A percentile compares a stretch with the other conserved stretches of the same genome.
Conservation (phyloP, 2,113 vertebrate species). For the Drymodes brunneopygia region DNA sequence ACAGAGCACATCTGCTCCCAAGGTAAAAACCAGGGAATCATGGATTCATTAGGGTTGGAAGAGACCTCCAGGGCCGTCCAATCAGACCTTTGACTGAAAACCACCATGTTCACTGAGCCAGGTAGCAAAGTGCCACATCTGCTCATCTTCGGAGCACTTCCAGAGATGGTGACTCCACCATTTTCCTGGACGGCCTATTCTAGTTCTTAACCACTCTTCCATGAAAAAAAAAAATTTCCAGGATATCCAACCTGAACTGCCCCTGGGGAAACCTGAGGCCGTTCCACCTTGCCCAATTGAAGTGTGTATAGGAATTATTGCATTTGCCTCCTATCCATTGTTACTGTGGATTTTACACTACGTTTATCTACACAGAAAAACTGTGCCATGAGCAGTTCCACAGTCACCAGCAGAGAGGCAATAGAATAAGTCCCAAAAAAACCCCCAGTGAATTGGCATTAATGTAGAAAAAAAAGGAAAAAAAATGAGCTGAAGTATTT, state of each 20-base stretch:
- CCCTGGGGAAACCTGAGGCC: neutral
- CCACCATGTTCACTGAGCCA: neutral
- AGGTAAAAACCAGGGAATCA: neutral
- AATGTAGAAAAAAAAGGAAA: neutral
- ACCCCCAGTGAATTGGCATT: neutral
- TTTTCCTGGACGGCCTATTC: neutral
- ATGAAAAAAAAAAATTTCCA: neutral
- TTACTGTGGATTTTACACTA: neutral
- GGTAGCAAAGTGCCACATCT: rapidly evolving
- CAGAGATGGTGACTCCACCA: neutral
- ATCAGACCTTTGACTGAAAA: neutral
- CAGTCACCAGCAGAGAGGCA: neutral
- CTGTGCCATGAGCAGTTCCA: neutral
- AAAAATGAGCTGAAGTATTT: neutral
- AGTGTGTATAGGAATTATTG: neutral
- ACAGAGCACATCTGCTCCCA: neutral
- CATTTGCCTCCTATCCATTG: neutral
- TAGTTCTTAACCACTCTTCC: no score
- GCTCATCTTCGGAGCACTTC: neutral
- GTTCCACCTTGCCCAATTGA: neutral
- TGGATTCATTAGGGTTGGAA: neutral
- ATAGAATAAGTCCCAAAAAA: neutral
- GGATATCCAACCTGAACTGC: neutral
- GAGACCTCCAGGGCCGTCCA: neutral
- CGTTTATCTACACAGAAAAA: neutral